Percentiles rank a stretch among this genome's conserved stretches.
Conservation (phyloP, 2,113 vertebrate genomes). For the Cygnus buccinator region DNA sequence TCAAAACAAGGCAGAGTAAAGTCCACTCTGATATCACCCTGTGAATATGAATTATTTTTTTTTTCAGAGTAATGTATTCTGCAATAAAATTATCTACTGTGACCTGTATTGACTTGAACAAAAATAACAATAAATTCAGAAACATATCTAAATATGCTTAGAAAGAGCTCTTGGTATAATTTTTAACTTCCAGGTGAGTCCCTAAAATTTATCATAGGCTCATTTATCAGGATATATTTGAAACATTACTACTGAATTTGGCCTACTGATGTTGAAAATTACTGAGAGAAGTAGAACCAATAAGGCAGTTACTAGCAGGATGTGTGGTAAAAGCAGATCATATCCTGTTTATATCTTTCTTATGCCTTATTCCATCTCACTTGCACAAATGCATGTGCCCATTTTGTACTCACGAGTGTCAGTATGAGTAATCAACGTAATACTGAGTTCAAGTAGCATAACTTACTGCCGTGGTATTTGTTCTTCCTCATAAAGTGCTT, state of each 20-base stretch:
- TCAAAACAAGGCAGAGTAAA: background rate
- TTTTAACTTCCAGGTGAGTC: background rate
- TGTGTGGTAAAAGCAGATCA: conserved; percentile 7
- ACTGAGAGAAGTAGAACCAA: background rate
- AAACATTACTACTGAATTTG: background rate
- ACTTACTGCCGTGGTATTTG: background rate
- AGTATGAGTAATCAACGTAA: conserved; percentile 25
- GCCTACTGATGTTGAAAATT: conserved; percentile 15
- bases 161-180: background rate
- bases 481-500: background rate
- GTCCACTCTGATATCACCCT: background rate
- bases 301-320: background rate
- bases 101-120: background rate
- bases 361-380: background rate
- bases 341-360: conserved; percentile 4
- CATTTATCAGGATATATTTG: background rate
- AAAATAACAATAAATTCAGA: background rate
- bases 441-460: conserved; percentile 8
- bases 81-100: background rate
- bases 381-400: conserved; percentile 17
- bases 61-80: background rate
- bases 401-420: conserved; percentile 31
- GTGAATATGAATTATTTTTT: background rate
- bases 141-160: background rate
- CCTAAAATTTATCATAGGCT: background rate